These are phyloP conservation scores for Chaetoderma sp. DNA, from an alignment of 2,888 invertebrate species.

Conservation along the genomic window DNA sequence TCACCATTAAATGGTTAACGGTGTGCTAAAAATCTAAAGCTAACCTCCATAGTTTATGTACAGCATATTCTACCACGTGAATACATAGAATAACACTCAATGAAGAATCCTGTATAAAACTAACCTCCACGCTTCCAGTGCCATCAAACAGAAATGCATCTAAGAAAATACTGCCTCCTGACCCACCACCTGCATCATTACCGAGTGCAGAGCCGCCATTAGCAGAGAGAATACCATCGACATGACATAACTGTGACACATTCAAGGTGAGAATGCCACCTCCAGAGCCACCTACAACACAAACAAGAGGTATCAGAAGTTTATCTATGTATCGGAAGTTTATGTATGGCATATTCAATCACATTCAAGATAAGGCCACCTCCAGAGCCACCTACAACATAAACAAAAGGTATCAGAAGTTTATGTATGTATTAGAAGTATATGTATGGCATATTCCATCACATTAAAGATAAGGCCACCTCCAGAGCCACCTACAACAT, in stretches of 20 bases:
- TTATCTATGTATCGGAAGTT: no score
- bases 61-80: neutral
- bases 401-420: neutral
- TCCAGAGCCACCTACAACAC: conserved; percentile 49
- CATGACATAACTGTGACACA: conserved; percentile 38
- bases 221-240: conserved; percentile 46
- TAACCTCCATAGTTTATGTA: neutral
- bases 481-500: conserved; percentile 49
- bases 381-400: conserved; percentile 49
- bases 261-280: conserved; percentile 48
- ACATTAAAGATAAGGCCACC: conserved; percentile 47
- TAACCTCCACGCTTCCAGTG: conserved; percentile 44
- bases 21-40: neutral
- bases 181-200: conserved; percentile 42
- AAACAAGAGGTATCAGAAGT: neutral
- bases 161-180: conserved; percentile 51
- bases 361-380: conserved; percentile 47
- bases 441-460: no score
- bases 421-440: no score
- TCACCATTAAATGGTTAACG: no score
- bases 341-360: no score
- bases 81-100: neutral
- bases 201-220: conserved; percentile 38
- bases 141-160: conserved; percentile 45
- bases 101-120: neutral